Base-by-base conservation (phyloP, 2,113 vertebrate genomes). In the Glareola pratincola region DNA sequence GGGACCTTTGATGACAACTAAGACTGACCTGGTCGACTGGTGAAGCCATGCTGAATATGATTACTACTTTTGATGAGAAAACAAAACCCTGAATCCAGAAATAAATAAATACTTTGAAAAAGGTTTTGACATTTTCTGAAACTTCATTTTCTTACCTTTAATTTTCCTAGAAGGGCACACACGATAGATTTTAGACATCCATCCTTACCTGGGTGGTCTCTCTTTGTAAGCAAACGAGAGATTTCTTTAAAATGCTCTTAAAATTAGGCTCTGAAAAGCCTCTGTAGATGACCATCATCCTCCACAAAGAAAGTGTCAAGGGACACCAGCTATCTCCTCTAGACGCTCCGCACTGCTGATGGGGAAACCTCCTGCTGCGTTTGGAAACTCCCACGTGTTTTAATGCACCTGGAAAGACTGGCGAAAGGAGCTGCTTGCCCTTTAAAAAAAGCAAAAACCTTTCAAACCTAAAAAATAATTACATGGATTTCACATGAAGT, bases 401-500 rank as follows among this genome's bases (percentile, higher is more conserved):
- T 57, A 90, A 62, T 53, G 73, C 60, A 87, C 71, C 48, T 74
- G 69, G 47, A 94, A 91, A 75, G 37, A 53, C 74, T 30, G 12
- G 24, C 12, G 18, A 57, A 87, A 72, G 24, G 32, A 27, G 29
- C 22, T 50, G 23, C 50, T 93, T 90, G 85, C 77, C 64, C 81
- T 90, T 92, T 94, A 59, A 78, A 93, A 59, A 78, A 93, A 92
- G 92, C 47, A 88, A 93, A 90, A 93, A 37, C 87, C 76, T 71
- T 95, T 89, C 63, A 94, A 94, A 93, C 10, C n/a, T 67, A 17
- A 81, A 75, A 83, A 74, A 94, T 82, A 95, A 88, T 93, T 71
- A 71, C 73, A 90, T 9, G 77, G 68, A 63, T 90, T 94, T 77
- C 64, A 47, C 92, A 90, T 11, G 62, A 93, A 90, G 66, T 47